Conservation (phyloP, 2,113 vertebrate genomes). For the Saguinus imperator region DNA sequence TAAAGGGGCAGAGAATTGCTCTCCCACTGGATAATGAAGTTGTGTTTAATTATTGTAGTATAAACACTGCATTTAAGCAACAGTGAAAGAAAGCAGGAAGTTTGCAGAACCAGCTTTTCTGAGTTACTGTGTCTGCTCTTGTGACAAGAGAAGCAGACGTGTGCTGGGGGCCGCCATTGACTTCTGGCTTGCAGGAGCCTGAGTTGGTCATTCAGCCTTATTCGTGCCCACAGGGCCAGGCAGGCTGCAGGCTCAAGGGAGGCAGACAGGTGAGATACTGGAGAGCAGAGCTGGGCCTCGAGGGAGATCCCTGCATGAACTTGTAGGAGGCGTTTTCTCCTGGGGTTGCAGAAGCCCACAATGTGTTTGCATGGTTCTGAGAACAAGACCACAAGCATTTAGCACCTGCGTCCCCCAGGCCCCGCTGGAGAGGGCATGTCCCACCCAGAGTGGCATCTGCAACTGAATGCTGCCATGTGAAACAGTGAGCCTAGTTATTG, state of each 20-base stretch:
- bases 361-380: rapidly evolving
- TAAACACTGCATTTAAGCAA: background rate
- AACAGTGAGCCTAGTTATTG: background rate
- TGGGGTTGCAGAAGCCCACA: background rate
- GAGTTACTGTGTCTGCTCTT: background rate
- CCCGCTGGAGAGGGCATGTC: too few species aligned
- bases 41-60: background rate
- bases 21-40: background rate
- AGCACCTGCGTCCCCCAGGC: background rate
- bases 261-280: rapidly evolving
- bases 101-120: background rate
- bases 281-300: background rate
- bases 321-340: too few species aligned
- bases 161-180: background rate
- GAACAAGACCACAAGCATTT: background rate
- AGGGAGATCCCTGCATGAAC: background rate
- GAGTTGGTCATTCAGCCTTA: background rate
- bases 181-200: background rate
- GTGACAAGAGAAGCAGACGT: background rate
- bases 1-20: rapidly evolving
- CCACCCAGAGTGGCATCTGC: background rate
- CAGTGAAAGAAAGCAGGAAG: background rate
- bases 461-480: background rate
- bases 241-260: too few species aligned
- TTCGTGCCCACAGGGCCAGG: rapidly evolving